Conservation (phyloP, 2,113 vertebrate species). For the Myrmophylax atrothorax region DNA sequence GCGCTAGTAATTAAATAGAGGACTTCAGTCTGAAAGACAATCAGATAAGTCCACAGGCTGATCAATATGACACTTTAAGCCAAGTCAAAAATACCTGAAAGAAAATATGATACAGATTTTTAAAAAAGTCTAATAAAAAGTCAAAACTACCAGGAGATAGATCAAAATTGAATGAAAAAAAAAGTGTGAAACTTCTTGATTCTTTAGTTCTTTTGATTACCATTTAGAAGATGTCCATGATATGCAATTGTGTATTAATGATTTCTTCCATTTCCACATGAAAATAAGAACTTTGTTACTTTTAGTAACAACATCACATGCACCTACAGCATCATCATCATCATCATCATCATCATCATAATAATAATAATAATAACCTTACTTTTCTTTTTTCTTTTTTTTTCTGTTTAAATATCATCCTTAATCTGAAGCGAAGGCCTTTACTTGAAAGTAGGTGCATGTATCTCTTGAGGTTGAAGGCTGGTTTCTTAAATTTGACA, state of each 20-base stretch:
- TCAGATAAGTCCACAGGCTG: neutral
- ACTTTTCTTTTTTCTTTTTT: neutral
- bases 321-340: rapidly evolving
- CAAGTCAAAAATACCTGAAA: neutral
- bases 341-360: too few relatives aligned
- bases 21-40: neutral
- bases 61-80: neutral
- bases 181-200: neutral
- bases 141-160: neutral
- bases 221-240: neutral
- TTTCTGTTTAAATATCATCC: neutral
- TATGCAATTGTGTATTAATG: neutral
- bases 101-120: neutral
- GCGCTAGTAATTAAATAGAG: neutral
- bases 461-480: neutral
- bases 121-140: neutral
- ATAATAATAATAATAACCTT: neutral
- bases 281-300: neutral
- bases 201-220: neutral
- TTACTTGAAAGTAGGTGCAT: neutral
- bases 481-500: neutral
- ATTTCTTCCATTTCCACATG: neutral
- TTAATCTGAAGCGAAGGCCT: neutral
- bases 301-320: neutral
- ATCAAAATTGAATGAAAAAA: neutral